These are phyloP conservation scores for Anoplolepis gracilipes DNA, from an alignment of 1,140 invertebrate species.

Conservation along the genomic window DNA sequence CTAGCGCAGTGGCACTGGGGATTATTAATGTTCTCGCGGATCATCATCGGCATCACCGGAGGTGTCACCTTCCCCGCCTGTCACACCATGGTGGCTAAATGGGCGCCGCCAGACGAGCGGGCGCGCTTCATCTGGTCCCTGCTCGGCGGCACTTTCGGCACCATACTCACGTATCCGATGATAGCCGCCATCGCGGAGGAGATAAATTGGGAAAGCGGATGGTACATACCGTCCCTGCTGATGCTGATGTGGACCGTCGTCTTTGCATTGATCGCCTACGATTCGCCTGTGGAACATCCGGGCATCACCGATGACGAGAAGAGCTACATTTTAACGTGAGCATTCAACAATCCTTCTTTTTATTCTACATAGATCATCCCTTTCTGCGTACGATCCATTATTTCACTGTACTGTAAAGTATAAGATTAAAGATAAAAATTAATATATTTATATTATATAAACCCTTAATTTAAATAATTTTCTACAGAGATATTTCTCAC, in stretches of 20 bases:
- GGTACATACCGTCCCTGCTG: slow-evolving; percentile 89
- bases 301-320: slow-evolving; percentile 91
- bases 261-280: slow-evolving; percentile 89
- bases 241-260: slow-evolving; percentile 87
- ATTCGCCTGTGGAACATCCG: slow-evolving; percentile 90
- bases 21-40: slow-evolving; percentile 61
- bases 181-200: slow-evolving; percentile 88
- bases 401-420: no score
- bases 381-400: neutral
- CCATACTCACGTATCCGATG: slow-evolving; percentile 90
- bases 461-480: no score
- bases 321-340: slow-evolving; percentile 89
- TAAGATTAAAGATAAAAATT: no score
- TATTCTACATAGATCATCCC: no score
- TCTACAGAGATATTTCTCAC: no score
- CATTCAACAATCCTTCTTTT: neutral
- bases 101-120: slow-evolving; percentile 90
- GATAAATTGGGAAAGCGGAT: slow-evolving; percentile 90
- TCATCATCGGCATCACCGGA: slow-evolving; percentile 82
- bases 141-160: slow-evolving; percentile 91
- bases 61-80: slow-evolving; percentile 90
- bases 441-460: no score
- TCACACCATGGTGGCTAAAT: slow-evolving; percentile 89
- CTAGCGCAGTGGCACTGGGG: slow-evolving; percentile 84
- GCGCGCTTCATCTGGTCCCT: slow-evolving; percentile 90